Evolutionary conservation across 1,140 invertebrate genomes (phyloP), one percentile per base, ranked within the genome.

Genomic region (Asbolus verrucosus): DNA sequence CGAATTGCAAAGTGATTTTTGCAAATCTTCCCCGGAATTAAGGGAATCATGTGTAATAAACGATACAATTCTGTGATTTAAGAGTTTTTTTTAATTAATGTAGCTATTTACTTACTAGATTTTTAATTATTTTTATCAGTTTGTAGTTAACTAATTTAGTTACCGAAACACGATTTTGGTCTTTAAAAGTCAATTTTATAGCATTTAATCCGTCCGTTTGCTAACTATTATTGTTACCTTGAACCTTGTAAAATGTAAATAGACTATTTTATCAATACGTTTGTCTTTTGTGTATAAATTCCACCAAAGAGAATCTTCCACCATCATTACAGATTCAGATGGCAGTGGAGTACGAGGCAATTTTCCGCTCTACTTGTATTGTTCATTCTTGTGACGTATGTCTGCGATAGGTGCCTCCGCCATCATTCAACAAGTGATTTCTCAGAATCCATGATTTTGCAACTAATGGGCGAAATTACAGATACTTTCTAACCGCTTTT

Each of bases 201-300:
- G 46, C 46, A 24, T 9, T 54, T 54, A 54, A 54, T 54, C 46
- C 46, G 46, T 54, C 46, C 46, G 46, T 27, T 54, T 21, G 46
- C 46, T 54, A 54, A 54, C 21, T 54, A 30, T 27, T 54, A 21
- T 24, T 54, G 46, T 54, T 54, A 54, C 46, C 46, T 54, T 54
- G 46, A 54, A 36, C 11, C 21, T 54, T 24, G 21, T 27, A 54
- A 54, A 54, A 13, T 54, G 46, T 54, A 54, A 54, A 54, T 54
- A 54, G 21, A 30, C 21, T 54, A 54, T 54, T 54, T 54, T 54
- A 54, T 27, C 9, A 24, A n/a, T n/a, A 54, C 19, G 46, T 27
- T 8, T 4, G 24, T 27, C 3, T 27, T 27, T 27, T 27, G 3
- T 27, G 3, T n/a, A n/a, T n/a, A n/a, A n/a, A n/a, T n/a, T n/a